Evolutionary conservation across 2,888 invertebrate species (phyloP), one percentile per base, ranked within the genome.

Genomic region (Sinohyriopsis cumingii): DNA sequence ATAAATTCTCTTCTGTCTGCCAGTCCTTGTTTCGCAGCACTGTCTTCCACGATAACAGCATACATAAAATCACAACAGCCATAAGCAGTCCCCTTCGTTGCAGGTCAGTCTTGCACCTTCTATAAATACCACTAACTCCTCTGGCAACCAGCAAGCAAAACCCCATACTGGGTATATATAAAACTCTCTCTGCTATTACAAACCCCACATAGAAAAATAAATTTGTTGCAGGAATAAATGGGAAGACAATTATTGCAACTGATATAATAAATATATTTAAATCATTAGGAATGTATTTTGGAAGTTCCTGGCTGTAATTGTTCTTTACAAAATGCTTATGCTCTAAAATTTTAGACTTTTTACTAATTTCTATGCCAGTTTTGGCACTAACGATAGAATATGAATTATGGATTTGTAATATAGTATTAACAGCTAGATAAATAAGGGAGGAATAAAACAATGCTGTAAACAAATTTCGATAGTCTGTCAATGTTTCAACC

Each of bases 201-300:
- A 99, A 99, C 65, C 99, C 99, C 73, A 99, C 98, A 91, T 98
- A 98, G 92, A 98, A 97, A 91, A 98, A 94, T 84, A 98, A 92
- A 92, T 99, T 99, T 85, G 96, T 95, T 77, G 98, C 98, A 78
- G 98, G 98, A 87, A 98, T 92, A 91, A 98, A 98, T 75, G 98
- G 97, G 83, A 98, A 92, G 81, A 95, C 93, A 88, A 97, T 93
- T 87, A 98, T 93, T 90, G 95, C 91, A 81, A 94, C 88, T 2
- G 87, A 83, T 56, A 89, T 69, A 63, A 87, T 80, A 28, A 86
- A 71, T 67, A 84, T 74, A 66, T 86, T 77, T 62, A 45, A 45
- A 45, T 45, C 45, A 45, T 45, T 45, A 4, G 45, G 45, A 45
- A 45, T 59, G 67, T n/a, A 61, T 54, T 59, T 20, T 67, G 45